These are phyloP conservation scores for Alethe castanea DNA, from an alignment of 2,113 vertebrate genomes.

Conservation along the genomic window DNA sequence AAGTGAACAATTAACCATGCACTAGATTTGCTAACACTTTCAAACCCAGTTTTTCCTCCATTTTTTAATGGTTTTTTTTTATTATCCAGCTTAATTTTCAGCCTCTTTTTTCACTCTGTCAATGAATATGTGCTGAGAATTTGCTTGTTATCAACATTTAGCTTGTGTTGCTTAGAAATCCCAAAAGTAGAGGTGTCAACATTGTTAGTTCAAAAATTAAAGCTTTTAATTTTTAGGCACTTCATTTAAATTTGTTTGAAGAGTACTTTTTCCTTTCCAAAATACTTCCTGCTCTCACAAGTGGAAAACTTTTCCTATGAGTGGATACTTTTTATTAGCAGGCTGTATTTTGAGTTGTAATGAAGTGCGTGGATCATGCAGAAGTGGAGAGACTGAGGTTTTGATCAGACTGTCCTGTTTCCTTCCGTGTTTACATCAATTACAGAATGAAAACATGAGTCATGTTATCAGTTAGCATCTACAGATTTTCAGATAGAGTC, in stretches of 20 bases:
- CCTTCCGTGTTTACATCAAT: neutral
- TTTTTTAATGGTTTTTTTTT: neutral
- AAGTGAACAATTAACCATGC: neutral
- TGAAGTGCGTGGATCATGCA: neutral
- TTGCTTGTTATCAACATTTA: neutral
- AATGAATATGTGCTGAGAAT: neutral
- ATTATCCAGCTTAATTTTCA: neutral
- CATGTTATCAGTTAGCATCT: neutral
- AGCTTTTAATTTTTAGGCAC: neutral
- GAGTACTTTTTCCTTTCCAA: neutral
- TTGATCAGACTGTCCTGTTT: neutral
- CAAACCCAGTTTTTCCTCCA: neutral
- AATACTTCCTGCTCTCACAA: neutral
- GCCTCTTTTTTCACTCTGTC: neutral
- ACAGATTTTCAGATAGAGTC: neutral
- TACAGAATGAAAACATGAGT: neutral
- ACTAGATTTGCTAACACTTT: neutral
- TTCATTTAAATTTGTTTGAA: conserved; percentile 6
- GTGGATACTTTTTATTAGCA: neutral
- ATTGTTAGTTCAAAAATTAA: neutral
- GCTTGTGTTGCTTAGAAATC: neutral
- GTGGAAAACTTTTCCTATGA: neutral
- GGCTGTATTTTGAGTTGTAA: neutral
- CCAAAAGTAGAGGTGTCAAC: neutral
- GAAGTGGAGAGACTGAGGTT: neutral